A percentile compares a stretch with the other conserved stretches of the same genome.
Conservation (phyloP, 1,140 invertebrate genomes). For the Oscheius sp. region DNA sequence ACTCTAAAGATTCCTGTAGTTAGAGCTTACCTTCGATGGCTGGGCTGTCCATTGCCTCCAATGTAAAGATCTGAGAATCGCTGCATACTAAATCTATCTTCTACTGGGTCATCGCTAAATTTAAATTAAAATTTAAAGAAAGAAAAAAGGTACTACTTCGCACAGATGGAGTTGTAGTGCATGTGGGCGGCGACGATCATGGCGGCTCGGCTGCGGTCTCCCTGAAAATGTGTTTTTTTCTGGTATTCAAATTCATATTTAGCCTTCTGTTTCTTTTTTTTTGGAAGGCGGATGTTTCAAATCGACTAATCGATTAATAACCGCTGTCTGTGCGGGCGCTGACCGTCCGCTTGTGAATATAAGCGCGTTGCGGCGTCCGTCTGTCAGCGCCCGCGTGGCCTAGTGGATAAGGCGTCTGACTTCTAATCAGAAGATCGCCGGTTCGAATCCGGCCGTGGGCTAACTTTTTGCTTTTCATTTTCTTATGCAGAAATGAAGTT, state of each 20-base stretch:
- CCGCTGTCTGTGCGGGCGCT: too few relatives aligned
- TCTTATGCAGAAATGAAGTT: neutral
- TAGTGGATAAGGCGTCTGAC: constrained; percentile 46
- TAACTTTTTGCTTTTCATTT: too few relatives aligned
- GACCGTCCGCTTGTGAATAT: too few relatives aligned
- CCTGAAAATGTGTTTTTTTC: constrained; percentile 47
- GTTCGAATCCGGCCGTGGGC: constrained; percentile 32
- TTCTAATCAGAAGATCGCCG: constrained; percentile 41
- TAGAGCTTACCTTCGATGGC: constrained; percentile 74
- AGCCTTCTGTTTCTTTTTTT: too few relatives aligned
- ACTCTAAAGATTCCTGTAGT: neutral
- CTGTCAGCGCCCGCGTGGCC: constrained; percentile 17
- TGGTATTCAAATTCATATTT: neutral
- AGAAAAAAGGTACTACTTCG: constrained; percentile 64
- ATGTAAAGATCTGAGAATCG: constrained; percentile 83
- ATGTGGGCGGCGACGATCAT: constrained; percentile 85
- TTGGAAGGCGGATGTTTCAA: too few relatives aligned
- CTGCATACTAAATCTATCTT: constrained; percentile 86
- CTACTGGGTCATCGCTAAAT: constrained; percentile 76
- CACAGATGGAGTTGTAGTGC: constrained; percentile 88
- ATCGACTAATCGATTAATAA: too few relatives aligned
- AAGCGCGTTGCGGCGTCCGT: neutral
- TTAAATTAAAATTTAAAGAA: neutral
- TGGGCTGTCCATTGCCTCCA: constrained; percentile 76
- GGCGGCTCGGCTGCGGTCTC: constrained; percentile 75